Conservation (phyloP, 2,888 invertebrate genomes). For the Xanthia togata region DNA sequence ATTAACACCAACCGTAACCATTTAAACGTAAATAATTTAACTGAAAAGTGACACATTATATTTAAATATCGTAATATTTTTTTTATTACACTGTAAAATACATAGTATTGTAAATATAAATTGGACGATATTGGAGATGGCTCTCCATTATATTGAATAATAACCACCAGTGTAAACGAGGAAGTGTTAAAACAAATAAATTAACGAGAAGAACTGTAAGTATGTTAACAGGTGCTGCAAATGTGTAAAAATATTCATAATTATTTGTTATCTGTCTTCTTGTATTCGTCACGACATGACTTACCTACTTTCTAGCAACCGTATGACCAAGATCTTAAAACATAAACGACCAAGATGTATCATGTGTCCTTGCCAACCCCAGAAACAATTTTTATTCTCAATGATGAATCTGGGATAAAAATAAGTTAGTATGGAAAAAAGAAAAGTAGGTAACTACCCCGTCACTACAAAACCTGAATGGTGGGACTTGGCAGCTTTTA, state of each 20-base stretch:
- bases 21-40: slow-evolving; percentile 2
- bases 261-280: slow-evolving; percentile 8
- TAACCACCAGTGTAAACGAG: slow-evolving; percentile 33
- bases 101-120: slow-evolving; percentile 15
- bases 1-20: slow-evolving; percentile 20
- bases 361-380: not conserved
- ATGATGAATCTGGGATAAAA: not conserved
- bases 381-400: not conserved
- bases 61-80: slow-evolving; percentile 18
- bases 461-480: not conserved
- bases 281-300: not conserved
- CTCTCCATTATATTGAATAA: slow-evolving; percentile 48
- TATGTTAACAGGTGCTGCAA: slow-evolving; percentile 47
- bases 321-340: not conserved
- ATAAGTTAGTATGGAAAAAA: not conserved
- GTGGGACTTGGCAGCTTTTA: not conserved
- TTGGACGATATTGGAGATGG: slow-evolving; percentile 22
- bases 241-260: slow-evolving; percentile 17
- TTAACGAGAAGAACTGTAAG: slow-evolving; percentile 33
- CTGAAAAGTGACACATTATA: not conserved
- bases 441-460: no score
- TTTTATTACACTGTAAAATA: not conserved
- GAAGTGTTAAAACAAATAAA: slow-evolving; percentile 54
- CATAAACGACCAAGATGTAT: not conserved
- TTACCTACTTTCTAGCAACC: not conserved